Conservation (phyloP, 2,888 invertebrate species). For the Trissolcus japonicus region DNA sequence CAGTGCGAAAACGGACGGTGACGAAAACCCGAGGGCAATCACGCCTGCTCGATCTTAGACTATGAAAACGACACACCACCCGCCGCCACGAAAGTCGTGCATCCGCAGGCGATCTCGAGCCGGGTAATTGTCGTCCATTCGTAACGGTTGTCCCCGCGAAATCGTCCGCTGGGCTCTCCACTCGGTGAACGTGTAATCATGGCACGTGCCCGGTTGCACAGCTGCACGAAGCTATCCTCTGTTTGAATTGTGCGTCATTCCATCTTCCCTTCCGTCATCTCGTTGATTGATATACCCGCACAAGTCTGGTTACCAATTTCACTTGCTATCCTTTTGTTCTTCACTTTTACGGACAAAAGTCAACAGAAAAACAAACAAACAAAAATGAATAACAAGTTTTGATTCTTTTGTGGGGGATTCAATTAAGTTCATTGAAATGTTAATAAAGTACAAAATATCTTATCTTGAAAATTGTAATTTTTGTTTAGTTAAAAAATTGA, state of each 20-base stretch:
- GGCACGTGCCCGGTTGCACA: slow-evolving; percentile 54
- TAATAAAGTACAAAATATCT: too few species aligned
- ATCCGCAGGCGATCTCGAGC: slow-evolving; percentile 38
- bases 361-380: too few species aligned
- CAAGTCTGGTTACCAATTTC: slow-evolving; percentile 1
- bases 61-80: slow-evolving; percentile 29
- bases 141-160: slow-evolving; percentile 52
- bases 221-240: slow-evolving; percentile 24
- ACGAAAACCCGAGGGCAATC: slow-evolving; percentile 56
- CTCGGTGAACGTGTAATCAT: slow-evolving; percentile 49
- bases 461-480: too few species aligned
- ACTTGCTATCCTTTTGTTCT: background rate
- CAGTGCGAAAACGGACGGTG: slow-evolving; percentile 31
- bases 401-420: too few species aligned
- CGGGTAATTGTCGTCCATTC: slow-evolving; percentile 53
- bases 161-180: slow-evolving; percentile 30
- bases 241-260: slow-evolving; percentile 28
- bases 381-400: background rate
- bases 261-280: slow-evolving; percentile 28
- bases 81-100: slow-evolving; percentile 52
- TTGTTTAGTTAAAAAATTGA: too few species aligned
- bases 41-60: slow-evolving; percentile 43
- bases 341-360: background rate
- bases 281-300: slow-evolving; percentile 6
- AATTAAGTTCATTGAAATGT: too few species aligned